Percentiles rank a stretch among this genome's conserved stretches.
These are phyloP conservation scores for Lottia scabra DNA, from an alignment of 2,888 invertebrate species.

Conservation along the genomic window DNA sequence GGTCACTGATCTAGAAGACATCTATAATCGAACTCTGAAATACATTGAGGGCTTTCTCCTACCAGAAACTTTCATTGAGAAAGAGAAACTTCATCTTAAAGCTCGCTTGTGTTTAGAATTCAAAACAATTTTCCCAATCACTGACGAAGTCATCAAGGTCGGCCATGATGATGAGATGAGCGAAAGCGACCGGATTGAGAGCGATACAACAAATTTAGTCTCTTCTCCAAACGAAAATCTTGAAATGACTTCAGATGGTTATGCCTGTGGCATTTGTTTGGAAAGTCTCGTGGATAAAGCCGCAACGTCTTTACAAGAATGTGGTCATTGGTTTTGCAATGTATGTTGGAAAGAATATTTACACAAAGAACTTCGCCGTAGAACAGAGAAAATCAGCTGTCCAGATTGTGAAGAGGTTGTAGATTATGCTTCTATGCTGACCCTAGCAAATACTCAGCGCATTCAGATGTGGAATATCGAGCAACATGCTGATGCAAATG, in stretches of 20 bases:
- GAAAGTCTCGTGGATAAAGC: slow-evolving; percentile 7
- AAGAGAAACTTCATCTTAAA: neutral
- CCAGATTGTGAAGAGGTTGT: slow-evolving; percentile 29
- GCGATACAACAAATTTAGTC: no score
- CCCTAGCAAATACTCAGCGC: slow-evolving; percentile 23
- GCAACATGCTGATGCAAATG: slow-evolving; percentile 17
- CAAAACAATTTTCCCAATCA: neutral
- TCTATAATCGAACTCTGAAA: neutral
- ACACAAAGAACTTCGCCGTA: slow-evolving; percentile 16
- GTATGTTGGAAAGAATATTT: slow-evolving; percentile 30
- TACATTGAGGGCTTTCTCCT: neutral
- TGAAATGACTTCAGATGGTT: neutral
- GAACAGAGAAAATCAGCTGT: slow-evolving; percentile 22
- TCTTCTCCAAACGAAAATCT: neutral
- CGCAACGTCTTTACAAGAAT: slow-evolving; percentile 23
- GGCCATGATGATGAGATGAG: no score
- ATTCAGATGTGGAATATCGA: slow-evolving; percentile 19
- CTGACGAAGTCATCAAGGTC: neutral
- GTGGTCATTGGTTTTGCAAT: slow-evolving; percentile 35
- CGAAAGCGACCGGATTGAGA: no score
- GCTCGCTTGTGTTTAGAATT: neutral
- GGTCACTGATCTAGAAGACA: neutral
- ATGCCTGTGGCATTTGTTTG: neutral
- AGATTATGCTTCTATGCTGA: slow-evolving; percentile 24
- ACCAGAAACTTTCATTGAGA: neutral